These are phyloP conservation scores for Apis cerana DNA, from an alignment of 1,140 invertebrate genomes.

Conservation along the genomic window DNA sequence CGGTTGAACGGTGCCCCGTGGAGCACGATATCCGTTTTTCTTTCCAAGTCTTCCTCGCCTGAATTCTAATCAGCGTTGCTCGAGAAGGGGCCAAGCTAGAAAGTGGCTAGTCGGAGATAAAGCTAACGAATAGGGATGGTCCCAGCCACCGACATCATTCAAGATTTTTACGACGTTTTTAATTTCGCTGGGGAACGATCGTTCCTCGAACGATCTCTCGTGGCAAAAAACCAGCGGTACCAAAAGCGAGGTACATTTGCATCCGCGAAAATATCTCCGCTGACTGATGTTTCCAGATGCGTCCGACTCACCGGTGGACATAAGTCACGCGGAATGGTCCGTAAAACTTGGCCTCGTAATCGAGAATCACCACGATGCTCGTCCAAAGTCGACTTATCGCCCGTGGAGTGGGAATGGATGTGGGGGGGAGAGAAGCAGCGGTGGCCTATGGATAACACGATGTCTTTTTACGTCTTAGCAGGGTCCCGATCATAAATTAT, in stretches of 20 bases:
- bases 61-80: slow-evolving; percentile 24
- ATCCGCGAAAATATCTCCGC: not conserved
- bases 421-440: not conserved
- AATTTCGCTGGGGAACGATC: slow-evolving; percentile 20
- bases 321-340: not conserved
- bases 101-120: slow-evolving; percentile 10
- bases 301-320: not conserved
- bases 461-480: slow-evolving; percentile 61
- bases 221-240: not conserved
- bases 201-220: not conserved
- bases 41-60: not conserved
- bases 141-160: not conserved
- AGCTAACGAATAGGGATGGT: slow-evolving; percentile 21
- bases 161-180: slow-evolving; percentile 33
- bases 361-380: not conserved
- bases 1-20: not conserved
- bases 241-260: not conserved
- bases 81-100: not conserved
- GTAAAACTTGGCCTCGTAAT: not conserved
- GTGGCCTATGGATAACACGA: slow-evolving; percentile 48
- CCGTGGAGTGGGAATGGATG: too few species aligned
- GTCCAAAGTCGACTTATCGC: not conserved
- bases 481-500: slow-evolving; percentile 61
- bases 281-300: not conserved
- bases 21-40: not conserved